Base-by-base conservation (phyloP, 2,797 vertebrate genomes). In the Myotis vivesi region DNA sequence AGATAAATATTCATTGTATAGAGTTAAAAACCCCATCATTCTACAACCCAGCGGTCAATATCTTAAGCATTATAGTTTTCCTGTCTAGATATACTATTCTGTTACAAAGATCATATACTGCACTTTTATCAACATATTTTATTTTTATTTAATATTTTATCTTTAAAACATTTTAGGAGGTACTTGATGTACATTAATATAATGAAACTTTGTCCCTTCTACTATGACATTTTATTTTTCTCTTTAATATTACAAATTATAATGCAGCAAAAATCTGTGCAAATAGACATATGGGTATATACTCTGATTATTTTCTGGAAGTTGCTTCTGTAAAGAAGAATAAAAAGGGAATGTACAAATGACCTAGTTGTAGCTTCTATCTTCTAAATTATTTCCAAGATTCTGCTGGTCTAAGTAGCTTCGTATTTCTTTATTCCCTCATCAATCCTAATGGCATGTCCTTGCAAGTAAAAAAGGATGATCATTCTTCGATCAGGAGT, bases 211-310 rank as follows among this genome's bases (percentile, higher is more conserved):
- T 62, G 6, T 66, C 15, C n/a, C 9, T 69, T 84, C 28, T 92
- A 62, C 4, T 75, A 19, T 23, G 49, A 8, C 62, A 17, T 62
- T 91, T 51, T 57, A n/a, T 51, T 94, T 83, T 94, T 83, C 15
- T 86, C n/a, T 90, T 87, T 91, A 19, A 8, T 55, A 62, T 55
- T 82, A 41, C 77, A 96, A 89, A 91, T 80, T 41, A 88, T 13
- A 71, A 5, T 86, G 1, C 17, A 92, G 30, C 68, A 23, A 94
- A 69, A 11, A 71, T 62, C 36, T 91, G 89, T 33, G 1, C 3
- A 83, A 71, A 51, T 82, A 64, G 62, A 77, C 82, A 20, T 51
- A 1, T 66, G 23, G 13, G 5, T 28, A 0, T 51, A 44, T 83
- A 81, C 77, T 84, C 36, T 69, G 53, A 44, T 84, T 91, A 66